A percentile compares a stretch with the other conserved stretches of the same genome.
phyloP scores from a whole-genome alignment of 2,113 vertebrate species.

The Eptesicus fuscus region DNA sequence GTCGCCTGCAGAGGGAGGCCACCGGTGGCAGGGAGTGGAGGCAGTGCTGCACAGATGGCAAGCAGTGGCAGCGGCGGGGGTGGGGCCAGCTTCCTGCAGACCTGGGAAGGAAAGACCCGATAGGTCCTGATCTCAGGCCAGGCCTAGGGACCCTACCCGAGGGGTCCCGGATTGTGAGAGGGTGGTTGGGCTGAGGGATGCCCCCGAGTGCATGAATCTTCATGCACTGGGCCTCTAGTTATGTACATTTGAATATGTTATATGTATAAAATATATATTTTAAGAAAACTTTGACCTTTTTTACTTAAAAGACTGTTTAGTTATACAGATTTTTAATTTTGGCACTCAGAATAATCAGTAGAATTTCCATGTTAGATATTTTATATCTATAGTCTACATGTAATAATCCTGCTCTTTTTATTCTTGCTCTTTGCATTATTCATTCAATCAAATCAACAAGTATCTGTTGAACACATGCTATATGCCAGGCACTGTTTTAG shows the following conservation, averaged over 20 bases:
- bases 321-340: neutral
- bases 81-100: too few relatives aligned
- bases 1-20: too few relatives aligned
- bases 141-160: too few relatives aligned
- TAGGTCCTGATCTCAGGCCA: too few relatives aligned
- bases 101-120: too few relatives aligned
- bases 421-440: neutral
- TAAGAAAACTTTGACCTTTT: slow-evolving; percentile 17
- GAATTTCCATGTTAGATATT: neutral
- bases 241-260: neutral
- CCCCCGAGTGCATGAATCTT: too few relatives aligned
- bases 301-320: neutral
- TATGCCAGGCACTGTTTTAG: neutral
- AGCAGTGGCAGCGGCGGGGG: too few relatives aligned
- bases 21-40: too few relatives aligned
- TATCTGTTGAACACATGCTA: neutral
- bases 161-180: too few relatives aligned
- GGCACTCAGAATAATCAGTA: neutral
- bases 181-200: too few relatives aligned
- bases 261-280: neutral
- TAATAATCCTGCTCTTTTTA: neutral
- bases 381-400: neutral
- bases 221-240: too few relatives aligned
- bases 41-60: too few relatives aligned
- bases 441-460: neutral